Conservation (phyloP, 53 echinoderm and acorn worm genomes). For the Echinarachnius parma region DNA sequence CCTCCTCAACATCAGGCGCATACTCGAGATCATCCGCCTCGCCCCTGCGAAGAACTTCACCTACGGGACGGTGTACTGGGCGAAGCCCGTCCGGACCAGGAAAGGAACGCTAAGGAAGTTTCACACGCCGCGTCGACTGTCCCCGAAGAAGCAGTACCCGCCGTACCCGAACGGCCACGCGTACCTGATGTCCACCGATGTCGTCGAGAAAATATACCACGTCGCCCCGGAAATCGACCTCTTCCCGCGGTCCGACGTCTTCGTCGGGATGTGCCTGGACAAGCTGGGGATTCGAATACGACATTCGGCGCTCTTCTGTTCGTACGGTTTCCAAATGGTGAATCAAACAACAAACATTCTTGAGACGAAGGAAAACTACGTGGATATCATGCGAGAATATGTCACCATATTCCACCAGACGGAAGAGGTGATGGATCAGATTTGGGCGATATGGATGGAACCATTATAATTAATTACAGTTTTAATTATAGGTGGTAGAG, state of each 20-base stretch:
- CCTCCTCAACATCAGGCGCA: background rate
- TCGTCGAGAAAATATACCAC: background rate
- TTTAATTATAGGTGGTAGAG: no score
- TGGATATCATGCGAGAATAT: slow-evolving; percentile 24
- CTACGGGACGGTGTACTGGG: background rate
- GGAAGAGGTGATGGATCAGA: slow-evolving; percentile 3
- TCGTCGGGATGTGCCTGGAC: slow-evolving; percentile 21
- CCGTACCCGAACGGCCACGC: slow-evolving; percentile 7
- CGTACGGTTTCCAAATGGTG: background rate
- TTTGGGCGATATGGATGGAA: slow-evolving; percentile 36
- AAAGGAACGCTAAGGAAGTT: background rate
- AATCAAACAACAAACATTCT: background rate
- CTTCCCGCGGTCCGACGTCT: slow-evolving; percentile 8
- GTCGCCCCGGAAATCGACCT: background rate
- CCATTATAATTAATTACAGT: no score
- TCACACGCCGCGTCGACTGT: background rate
- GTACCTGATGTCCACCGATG: slow-evolving; percentile 1
- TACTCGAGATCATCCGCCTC: background rate
- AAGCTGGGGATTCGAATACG: slow-evolving; percentile 22
- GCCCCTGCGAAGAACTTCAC: background rate
- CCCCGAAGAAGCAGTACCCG: background rate
- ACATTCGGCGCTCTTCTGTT: slow-evolving; percentile 6
- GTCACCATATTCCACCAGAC: slow-evolving; percentile 23
- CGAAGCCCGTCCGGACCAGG: background rate
- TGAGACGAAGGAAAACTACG: background rate